Conservation (phyloP, 2,797 vertebrate species). For the Premnoplex brunnescens region DNA sequence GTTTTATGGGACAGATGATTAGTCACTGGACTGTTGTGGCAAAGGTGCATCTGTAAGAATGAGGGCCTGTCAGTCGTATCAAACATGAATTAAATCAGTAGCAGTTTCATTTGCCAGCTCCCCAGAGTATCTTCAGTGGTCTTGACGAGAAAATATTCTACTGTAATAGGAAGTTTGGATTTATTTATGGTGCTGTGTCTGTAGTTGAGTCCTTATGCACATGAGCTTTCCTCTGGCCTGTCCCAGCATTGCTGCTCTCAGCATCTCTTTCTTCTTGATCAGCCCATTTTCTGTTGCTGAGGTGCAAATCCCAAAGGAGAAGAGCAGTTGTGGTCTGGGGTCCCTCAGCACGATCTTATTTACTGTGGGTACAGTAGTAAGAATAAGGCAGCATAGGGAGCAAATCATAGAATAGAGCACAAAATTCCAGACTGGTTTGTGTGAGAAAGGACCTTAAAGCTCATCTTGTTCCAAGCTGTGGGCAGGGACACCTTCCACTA, state of each 20-base stretch:
- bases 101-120: not conserved
- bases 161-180: not conserved
- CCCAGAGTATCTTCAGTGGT: not conserved
- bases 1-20: not conserved
- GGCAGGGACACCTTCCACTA: not conserved
- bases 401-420: not conserved
- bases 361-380: not conserved
- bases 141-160: not conserved
- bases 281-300: not conserved
- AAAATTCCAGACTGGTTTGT: not conserved
- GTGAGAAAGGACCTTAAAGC: not conserved
- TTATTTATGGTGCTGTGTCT: not conserved
- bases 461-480: too few species aligned
- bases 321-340: rapidly evolving
- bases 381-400: not conserved
- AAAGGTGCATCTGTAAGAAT: not conserved
- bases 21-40: not conserved
- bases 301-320: not conserved
- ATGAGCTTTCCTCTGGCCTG: not conserved
- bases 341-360: not conserved
- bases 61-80: not conserved
- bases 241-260: not conserved
- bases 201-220: not conserved
- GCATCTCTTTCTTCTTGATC: not conserved
- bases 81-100: not conserved